Conservation (phyloP, 2,888 invertebrate genomes). For the Nephrotoma flavescens region DNA sequence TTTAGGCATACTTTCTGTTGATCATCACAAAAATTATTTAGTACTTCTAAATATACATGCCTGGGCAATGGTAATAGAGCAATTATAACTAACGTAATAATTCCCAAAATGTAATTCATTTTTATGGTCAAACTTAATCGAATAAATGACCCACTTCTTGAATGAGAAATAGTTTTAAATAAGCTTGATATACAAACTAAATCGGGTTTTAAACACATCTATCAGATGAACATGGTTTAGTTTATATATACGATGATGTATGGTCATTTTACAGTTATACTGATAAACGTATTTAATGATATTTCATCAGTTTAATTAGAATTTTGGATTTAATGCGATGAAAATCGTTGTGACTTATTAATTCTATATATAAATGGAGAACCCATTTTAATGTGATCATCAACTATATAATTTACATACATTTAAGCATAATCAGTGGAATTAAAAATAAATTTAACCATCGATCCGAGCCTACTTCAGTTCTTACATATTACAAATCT, state of each 20-base stretch:
- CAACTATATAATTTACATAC: too few species aligned
- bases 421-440: too few species aligned
- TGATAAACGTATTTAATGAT: not conserved
- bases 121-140: not conserved
- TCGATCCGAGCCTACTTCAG: too few species aligned
- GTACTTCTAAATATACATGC: not conserved
- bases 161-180: not conserved
- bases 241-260: not conserved
- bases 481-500: too few species aligned
- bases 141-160: not conserved
- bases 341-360: not conserved
- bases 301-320: not conserved
- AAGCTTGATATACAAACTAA: not conserved
- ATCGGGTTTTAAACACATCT: not conserved
- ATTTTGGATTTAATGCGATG: not conserved
- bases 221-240: not conserved
- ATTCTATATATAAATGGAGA: too few species aligned
- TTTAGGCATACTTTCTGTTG: not conserved
- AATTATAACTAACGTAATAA: not conserved
- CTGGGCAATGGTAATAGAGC: not conserved
- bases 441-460: too few species aligned
- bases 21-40: not conserved
- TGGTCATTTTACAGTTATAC: not conserved
- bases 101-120: not conserved
- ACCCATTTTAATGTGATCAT: too few species aligned